phyloP scores from a whole-genome alignment of 2,113 vertebrate species.

The Ovis aries region DNA sequence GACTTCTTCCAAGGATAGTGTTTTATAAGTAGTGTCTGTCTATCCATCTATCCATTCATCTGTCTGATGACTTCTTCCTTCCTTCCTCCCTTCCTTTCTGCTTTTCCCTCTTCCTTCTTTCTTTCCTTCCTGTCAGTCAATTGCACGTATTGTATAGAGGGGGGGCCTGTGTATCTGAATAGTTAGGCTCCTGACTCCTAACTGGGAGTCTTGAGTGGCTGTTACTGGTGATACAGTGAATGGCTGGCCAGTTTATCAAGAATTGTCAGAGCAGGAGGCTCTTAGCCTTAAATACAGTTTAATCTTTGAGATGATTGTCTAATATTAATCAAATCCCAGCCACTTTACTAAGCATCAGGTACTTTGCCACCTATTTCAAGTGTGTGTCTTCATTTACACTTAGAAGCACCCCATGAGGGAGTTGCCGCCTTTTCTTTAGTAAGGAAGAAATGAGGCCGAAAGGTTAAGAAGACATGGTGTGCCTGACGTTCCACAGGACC shows the following conservation, averaged over 20 bases:
- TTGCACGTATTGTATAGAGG: neutral
- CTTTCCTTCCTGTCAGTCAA: neutral
- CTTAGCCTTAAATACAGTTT: neutral
- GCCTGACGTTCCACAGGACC: neutral
- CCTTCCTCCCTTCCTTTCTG: too few relatives aligned
- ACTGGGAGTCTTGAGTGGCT: neutral
- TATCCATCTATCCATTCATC: neutral
- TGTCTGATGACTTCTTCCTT: neutral
- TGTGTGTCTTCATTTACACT: neutral
- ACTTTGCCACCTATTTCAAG: neutral
- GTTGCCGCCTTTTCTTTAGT: neutral
- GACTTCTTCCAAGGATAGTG: neutral
- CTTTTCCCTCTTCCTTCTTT: neutral
- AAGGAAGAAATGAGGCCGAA: neutral
- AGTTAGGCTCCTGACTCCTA: neutral
- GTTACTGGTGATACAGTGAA: neutral
- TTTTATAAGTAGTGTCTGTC: neutral
- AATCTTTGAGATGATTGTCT: neutral
- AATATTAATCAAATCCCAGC: neutral
- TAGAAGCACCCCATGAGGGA: neutral
- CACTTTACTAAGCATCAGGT: neutral
- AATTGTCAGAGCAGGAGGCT: neutral
- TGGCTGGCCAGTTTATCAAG: neutral
- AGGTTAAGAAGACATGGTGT: neutral
- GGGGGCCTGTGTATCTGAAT: neutral